Evolutionary conservation across 2,113 vertebrate species (phyloP).

Genomic region (human): DNA sequence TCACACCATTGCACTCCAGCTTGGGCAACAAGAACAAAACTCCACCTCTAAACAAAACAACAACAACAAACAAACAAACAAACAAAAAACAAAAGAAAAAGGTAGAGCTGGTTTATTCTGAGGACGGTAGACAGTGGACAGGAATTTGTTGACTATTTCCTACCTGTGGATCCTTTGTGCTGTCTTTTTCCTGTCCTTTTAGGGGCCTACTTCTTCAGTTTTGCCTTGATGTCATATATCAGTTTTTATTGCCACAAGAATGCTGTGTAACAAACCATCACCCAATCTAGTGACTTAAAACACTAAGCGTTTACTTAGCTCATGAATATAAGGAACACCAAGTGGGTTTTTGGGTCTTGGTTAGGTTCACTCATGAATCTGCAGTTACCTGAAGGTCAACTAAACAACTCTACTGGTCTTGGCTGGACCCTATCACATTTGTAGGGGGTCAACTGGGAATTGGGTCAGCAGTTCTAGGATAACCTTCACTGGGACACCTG

Average conservation of each 20-base stretch:
- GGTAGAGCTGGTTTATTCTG: not conserved
- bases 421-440: not conserved
- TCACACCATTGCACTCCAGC: too few relatives aligned
- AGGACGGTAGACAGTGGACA: not conserved
- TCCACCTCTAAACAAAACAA: too few relatives aligned
- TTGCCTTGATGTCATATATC: not conserved
- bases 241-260: not conserved
- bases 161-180: not conserved
- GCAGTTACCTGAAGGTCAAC: not conserved
- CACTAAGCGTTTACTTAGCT: not conserved
- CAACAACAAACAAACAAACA: too few relatives aligned
- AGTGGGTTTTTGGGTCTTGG: not conserved
- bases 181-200: not conserved
- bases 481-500: not conserved
- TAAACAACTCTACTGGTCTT: not conserved
- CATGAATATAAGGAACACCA: not conserved
- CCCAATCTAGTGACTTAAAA: not conserved
- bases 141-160: not conserved
- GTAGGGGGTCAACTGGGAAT: not conserved
- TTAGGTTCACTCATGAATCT: not conserved
- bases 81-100: not conserved
- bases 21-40: too few relatives aligned
- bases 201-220: not conserved
- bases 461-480: not conserved
- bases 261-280: not conserved